Percentiles rank a stretch among this genome's conserved stretches.
phyloP scores from a whole-genome alignment of 2,797 vertebrate genomes.

The Lindbergichthys nudifrons region DNA sequence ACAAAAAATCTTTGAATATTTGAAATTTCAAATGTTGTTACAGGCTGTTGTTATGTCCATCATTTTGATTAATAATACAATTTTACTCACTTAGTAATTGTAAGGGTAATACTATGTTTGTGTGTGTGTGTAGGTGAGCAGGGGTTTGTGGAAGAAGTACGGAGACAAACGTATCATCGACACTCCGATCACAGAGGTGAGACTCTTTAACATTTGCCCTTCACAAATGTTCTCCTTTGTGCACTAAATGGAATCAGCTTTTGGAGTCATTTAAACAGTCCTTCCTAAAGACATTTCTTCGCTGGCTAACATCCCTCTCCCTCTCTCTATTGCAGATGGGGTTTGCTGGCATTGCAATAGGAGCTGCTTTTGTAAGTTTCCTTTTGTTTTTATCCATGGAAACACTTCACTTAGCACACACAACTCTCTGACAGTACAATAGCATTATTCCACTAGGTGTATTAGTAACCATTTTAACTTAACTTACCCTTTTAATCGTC shows the following conservation, averaged over 20 bases:
- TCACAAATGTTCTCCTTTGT: neutral
- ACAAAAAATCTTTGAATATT: too few species aligned
- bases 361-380: conserved; percentile 93
- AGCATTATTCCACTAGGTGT: neutral
- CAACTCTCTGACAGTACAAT: neutral
- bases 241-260: neutral
- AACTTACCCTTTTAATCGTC: too few species aligned
- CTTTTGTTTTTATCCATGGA: too few species aligned
- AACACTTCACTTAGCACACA: neutral
- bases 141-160: conserved; percentile 98
- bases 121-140: conserved; percentile 87
- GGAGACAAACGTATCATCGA: conserved; percentile 98
- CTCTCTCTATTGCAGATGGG: conserved; percentile 89
- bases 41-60: neutral
- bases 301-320: neutral
- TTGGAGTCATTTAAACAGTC: neutral
- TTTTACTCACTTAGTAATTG: neutral
- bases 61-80: neutral
- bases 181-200: conserved; percentile 97
- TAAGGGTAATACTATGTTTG: neutral
- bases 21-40: too few species aligned
- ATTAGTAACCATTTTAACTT: neutral
- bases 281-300: neutral
- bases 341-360: conserved; percentile 96
- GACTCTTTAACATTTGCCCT: neutral